Evolutionary conservation across 2,113 vertebrate genomes (phyloP).

Genomic region (Oreochromis niloticus): DNA sequence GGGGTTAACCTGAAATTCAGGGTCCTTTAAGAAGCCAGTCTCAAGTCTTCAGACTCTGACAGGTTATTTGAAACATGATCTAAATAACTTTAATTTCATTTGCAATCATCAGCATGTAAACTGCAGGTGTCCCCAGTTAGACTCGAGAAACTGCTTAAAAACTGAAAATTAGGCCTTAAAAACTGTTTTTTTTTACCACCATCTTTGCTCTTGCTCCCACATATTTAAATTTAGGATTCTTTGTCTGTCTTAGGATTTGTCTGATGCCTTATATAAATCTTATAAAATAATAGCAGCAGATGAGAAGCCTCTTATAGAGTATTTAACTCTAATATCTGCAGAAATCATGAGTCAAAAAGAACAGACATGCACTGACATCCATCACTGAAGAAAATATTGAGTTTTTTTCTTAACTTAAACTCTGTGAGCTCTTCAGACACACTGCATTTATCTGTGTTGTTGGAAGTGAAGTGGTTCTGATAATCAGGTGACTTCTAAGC

Average conservation of each 20-base stretch:
- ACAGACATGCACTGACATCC: background rate
- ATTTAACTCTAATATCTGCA: background rate
- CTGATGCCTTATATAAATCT: background rate
- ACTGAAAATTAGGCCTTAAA: background rate
- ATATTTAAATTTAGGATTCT: background rate
- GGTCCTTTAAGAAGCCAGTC: background rate
- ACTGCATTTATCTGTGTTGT: background rate
- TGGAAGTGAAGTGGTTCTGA: background rate
- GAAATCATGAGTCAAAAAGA: background rate
- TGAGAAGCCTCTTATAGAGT: rapidly evolving
- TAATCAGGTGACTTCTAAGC: background rate
- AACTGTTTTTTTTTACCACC: rapidly evolving
- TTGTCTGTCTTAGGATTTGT: background rate
- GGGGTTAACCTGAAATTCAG: background rate
- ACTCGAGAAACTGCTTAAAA: background rate
- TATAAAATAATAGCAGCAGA: background rate
- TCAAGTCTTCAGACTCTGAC: background rate
- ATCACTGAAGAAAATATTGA: rapidly evolving
- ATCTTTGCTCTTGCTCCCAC: background rate
- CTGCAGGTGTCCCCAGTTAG: background rate
- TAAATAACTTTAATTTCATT: background rate
- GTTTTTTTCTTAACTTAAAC: background rate
- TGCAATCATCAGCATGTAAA: background rate
- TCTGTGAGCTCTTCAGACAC: background rate
- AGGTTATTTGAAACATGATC: background rate